phyloP scores from a whole-genome alignment of 2,888 invertebrate species.

The Thysanoteuthis rhombus region DNA sequence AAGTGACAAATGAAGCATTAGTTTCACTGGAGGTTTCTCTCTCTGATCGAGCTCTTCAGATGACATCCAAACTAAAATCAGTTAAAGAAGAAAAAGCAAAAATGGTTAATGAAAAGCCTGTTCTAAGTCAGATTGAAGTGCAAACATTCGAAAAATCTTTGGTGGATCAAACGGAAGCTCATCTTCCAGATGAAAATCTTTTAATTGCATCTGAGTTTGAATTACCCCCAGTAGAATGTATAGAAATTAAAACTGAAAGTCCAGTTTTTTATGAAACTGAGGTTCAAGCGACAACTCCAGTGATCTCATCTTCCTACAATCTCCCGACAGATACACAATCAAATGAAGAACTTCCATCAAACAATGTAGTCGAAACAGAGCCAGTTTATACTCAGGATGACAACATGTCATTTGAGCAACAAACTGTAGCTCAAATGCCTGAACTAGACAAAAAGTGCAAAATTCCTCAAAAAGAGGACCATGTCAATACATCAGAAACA shows the following conservation, averaged over 20 bases:
- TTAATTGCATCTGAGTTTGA: not conserved
- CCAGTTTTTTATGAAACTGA: not conserved
- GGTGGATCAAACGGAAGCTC: not conserved
- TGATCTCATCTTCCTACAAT: not conserved
- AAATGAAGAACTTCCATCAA: not conserved
- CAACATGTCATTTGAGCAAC: not conserved
- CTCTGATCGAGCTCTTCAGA: not conserved
- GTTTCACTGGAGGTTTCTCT: too few relatives aligned
- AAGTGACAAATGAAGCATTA: too few relatives aligned
- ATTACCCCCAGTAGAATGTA: too few relatives aligned
- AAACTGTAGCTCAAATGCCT: too few relatives aligned
- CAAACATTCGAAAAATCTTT: not conserved
- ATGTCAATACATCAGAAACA: not conserved
- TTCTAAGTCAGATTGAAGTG: not conserved
- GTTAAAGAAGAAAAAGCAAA: not conserved
- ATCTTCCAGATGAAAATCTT: not conserved
- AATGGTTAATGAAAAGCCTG: not conserved
- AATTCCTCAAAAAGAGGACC: not conserved
- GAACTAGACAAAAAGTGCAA: not conserved
- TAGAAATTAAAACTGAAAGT: too few relatives aligned
- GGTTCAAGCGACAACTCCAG: not conserved
- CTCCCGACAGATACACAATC: not conserved
- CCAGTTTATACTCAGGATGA: not conserved
- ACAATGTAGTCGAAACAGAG: not conserved
- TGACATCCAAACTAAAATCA: not conserved